Base-by-base conservation (phyloP, 2,113 vertebrate species). In the Anoura caudifer region DNA sequence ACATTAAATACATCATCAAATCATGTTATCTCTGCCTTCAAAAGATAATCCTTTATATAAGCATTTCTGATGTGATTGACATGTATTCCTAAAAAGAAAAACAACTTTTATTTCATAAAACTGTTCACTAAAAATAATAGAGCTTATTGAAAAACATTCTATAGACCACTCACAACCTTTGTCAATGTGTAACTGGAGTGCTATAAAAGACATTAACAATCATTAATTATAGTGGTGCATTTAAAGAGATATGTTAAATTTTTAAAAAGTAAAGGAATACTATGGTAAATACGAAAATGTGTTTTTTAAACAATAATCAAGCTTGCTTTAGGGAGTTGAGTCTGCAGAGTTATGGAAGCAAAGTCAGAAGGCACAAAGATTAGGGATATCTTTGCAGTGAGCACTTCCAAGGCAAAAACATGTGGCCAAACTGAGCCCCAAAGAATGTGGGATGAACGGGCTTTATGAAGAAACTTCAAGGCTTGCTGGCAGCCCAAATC, bases 161-260 rank as follows among this genome's bases (percentile, higher is more conserved):
- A 33, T 45, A 81, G 70, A 67, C 19, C 31, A 52, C 41, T 76
- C 56, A 41, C 89, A 95, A 50, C 31, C 2, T 84, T 81, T 81
- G 26, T 69, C 41, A 82, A 65, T 83, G 47, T 70, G 59, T 91
- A 87, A 72, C 31, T 76, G 36, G 33, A 56, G 15, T 63, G 26
- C 45, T 83, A 84, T 56, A 63, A 95, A 87, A 95, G 47, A 43
- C 33, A 95, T 3, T 76, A 50, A 41, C n/a, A 81, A 87, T 91
- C 16, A 47, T 65, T 85, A 84, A 92, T 79, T 79, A 36, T 38
- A 88, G 5, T 52, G 14, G n/a, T 79, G 36, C 13, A 87, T 67
- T 86, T 75, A 80, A 88, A 91, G 19, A 91, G n/a, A 72, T 54
- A 67, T 59, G 19, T 87, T 41, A 52, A 76, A 45, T 93, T 89